Conservation (phyloP, 2,797 vertebrate species). For the Bradypodion pumilum region DNA sequence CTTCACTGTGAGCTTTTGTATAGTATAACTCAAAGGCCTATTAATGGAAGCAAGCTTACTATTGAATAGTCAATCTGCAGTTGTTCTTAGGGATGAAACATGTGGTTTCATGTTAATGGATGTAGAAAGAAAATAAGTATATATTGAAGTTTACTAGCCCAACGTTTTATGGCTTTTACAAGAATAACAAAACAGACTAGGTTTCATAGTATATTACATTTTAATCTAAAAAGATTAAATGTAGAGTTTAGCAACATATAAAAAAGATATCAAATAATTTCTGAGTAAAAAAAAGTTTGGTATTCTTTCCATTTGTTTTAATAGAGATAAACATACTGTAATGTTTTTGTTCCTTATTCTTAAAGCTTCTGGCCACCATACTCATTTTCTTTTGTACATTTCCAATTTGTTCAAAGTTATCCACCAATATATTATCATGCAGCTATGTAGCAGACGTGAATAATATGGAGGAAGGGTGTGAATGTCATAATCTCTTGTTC, state of each 20-base stretch:
- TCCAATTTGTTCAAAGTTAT: constrained; percentile 12
- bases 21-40: neutral
- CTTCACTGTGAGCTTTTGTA: neutral
- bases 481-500: no score
- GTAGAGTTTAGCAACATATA: constrained; percentile 68
- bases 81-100: neutral
- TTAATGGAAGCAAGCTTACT: neutral
- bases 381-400: constrained; percentile 6
- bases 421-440: neutral
- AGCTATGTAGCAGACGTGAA: constrained; percentile 9
- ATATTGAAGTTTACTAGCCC: neutral
- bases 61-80: neutral
- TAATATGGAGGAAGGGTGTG: neutral
- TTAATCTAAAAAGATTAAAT: constrained; percentile 75
- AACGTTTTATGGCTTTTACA: neutral
- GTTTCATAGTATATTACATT: constrained; percentile 60
- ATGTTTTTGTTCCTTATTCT: constrained; percentile 40
- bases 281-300: constrained; percentile 37
- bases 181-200: constrained; percentile 27
- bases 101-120: neutral
- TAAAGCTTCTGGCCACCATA: neutral
- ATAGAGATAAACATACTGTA: constrained; percentile 32
- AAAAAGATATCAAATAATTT: constrained; percentile 67
- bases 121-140: neutral
- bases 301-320: neutral